Percentiles rank a stretch among this genome's conserved stretches.
Evolutionary conservation across 2,888 invertebrate genomes (phyloP).

Genomic region (Tenthredo scrophulariae): DNA sequence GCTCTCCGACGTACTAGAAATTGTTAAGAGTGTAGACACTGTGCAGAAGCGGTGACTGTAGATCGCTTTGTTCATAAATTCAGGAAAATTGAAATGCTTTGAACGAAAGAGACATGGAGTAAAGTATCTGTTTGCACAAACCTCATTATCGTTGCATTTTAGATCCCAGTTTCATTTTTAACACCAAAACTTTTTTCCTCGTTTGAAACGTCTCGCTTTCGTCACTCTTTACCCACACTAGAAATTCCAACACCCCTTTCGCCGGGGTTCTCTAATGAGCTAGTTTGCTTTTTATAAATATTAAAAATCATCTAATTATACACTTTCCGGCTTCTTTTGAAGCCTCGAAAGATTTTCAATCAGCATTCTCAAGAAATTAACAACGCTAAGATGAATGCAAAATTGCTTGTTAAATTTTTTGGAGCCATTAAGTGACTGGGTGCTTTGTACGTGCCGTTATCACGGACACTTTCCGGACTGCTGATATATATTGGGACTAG

Average conservation of each 20-base stretch:
- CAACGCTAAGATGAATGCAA: background rate
- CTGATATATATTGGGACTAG: background rate
- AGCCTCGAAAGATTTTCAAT: background rate
- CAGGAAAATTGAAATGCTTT: constrained; percentile 41
- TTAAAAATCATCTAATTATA: background rate
- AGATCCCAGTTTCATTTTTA: constrained; percentile 60
- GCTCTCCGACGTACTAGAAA: background rate
- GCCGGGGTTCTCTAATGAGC: constrained; percentile 6
- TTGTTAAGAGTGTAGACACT: constrained; percentile 22
- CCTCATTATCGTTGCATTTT: constrained; percentile 74
- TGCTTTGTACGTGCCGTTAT: constrained; percentile 18
- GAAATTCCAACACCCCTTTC: constrained; percentile 5
- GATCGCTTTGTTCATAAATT: constrained; percentile 43
- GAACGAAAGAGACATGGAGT: background rate
- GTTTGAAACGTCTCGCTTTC: constrained; percentile 8
- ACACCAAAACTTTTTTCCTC: constrained; percentile 34
- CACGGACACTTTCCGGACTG: constrained; percentile 9
- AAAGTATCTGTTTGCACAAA: constrained; percentile 66
- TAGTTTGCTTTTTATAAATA: background rate
- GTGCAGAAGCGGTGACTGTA: background rate
- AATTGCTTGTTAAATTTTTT: constrained; percentile 11
- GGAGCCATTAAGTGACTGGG: background rate
- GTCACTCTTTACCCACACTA: background rate
- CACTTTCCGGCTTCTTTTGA: background rate
- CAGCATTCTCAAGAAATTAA: background rate